A percentile compares a stretch with the other conserved stretches of the same genome.
Evolutionary conservation across 2,113 vertebrate species (phyloP).

Genomic region (Pseudorhombus dupliciocellatus): DNA sequence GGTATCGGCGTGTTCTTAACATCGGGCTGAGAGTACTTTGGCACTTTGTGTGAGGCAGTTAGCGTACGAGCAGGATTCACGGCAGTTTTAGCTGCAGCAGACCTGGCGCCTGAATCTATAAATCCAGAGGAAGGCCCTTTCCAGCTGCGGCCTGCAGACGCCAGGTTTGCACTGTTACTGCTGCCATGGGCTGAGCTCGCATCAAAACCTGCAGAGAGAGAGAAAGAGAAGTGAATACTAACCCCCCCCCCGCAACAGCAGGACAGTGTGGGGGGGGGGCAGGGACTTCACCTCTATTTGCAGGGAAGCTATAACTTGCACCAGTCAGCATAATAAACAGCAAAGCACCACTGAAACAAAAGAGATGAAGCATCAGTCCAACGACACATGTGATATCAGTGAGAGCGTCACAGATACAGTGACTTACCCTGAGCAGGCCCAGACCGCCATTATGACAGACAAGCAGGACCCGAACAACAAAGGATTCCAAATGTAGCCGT

Average conservation of each 20-base stretch:
- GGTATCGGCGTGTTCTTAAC: not conserved
- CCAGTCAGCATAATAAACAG: slow-evolving; percentile 32
- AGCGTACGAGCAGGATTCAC: not conserved
- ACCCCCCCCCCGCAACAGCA: not conserved
- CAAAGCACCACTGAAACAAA: slow-evolving; percentile 7
- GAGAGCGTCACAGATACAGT: not conserved
- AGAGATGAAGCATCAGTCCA: not conserved
- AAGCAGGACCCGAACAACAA: not conserved
- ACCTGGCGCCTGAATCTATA: too few relatives aligned
- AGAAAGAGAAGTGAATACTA: not conserved
- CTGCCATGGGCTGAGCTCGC: not conserved
- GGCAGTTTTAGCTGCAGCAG: too few relatives aligned
- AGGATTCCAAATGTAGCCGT: not conserved
- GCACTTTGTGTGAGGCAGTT: too few relatives aligned
- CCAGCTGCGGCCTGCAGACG: not conserved
- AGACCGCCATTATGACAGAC: slow-evolving; percentile 20
- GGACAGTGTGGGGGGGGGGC: too few relatives aligned
- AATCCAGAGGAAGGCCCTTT: not conserved
- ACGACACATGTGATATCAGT: not conserved
- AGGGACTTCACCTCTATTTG: slow-evolving; percentile 10
- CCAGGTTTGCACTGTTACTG: not conserved
- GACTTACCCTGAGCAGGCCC: slow-evolving; percentile 9
- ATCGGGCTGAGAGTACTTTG: not conserved
- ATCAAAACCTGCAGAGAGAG: not conserved
- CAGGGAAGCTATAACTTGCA: not conserved